Conservation (phyloP, 2,113 vertebrate species). For the Cathartes aura region DNA sequence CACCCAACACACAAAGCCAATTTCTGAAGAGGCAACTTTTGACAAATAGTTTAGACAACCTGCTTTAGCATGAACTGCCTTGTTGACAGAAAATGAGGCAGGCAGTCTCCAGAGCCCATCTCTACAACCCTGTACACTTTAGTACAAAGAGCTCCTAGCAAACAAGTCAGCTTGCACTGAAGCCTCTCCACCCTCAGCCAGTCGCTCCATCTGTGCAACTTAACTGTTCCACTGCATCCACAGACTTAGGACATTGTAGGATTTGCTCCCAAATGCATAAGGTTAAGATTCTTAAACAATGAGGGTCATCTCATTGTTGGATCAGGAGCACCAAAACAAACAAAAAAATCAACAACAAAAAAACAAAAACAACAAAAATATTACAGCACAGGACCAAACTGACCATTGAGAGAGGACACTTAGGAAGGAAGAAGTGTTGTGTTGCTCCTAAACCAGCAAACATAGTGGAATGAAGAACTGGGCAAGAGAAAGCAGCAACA, state of each 20-base stretch:
- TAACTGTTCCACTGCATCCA: not conserved
- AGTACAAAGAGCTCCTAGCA: not conserved
- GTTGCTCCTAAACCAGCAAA: not conserved
- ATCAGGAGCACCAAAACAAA: not conserved
- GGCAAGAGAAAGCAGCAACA: not conserved
- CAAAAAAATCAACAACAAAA: not conserved
- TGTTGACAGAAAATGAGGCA: not conserved
- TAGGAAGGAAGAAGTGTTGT: not conserved
- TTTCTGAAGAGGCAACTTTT: not conserved
- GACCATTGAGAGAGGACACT: not conserved
- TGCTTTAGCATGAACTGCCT: not conserved
- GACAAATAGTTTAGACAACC: not conserved
- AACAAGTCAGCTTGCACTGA: not conserved
- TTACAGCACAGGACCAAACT: not conserved
- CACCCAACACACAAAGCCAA: not conserved
- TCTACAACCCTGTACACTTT: not conserved
- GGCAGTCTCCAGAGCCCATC: not conserved
- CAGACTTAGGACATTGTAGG: not conserved
- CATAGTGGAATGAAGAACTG: not conserved
- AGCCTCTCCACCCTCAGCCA: not conserved
- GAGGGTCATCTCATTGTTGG: not conserved
- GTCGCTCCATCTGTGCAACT: not conserved
- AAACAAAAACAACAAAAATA: not conserved
- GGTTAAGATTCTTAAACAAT: not conserved
- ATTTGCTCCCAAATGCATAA: not conserved